Base-by-base conservation (phyloP, 1,140 invertebrate genomes). In the Physella acuta region DNA sequence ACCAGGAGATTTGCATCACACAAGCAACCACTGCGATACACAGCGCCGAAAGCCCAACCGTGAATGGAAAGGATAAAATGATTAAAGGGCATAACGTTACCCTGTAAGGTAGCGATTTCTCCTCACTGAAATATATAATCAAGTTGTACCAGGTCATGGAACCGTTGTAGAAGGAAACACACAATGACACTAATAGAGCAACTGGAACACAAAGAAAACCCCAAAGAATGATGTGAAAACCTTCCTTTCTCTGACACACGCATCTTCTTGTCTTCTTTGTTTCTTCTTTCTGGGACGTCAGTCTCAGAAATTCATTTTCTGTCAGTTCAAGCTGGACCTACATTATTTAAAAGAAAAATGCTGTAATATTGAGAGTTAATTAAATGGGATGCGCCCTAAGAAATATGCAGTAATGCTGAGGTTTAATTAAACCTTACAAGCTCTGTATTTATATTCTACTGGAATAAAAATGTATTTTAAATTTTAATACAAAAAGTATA, bases 91-190 rank as follows among this genome's bases (percentile, higher is more conserved):
- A 89, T 51, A 91, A 80, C 72, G 88, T 88, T 8, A 85, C 72
- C 66, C 81, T 84, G 72, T 85, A 83, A 69, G 78, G 78, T 5
- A 84, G 72, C 39, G 87, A 89, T 73, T 89, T 88, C 74, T 91
- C 90, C 78, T 91, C 90, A 77, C 89, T 90, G 72, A 90, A 88
- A 83, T 89, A 89, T 61, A 89, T 87, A 77, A 91, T 90, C 69
- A 91, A 87, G 78, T 92, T 92, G 78, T 92, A 92, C 91, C 91
- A 92, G 49, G 90, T 91, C 72, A 91, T 83, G 1, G 90, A 91
- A 37, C 91, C 91, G 71, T 91, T 88, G 76, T 92, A 92, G 81
- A 92, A 92, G 3, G 90, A 90, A 76, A 91, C 90, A 37, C 87
- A 79, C 20, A 88, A 81, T 26, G 91, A 90, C 58, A 90, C 82